A percentile compares a stretch with the other conserved stretches of the same genome.
These are phyloP conservation scores for Microcebus lehilahytsara DNA, from an alignment of 2,113 vertebrate species.

Conservation along the genomic window DNA sequence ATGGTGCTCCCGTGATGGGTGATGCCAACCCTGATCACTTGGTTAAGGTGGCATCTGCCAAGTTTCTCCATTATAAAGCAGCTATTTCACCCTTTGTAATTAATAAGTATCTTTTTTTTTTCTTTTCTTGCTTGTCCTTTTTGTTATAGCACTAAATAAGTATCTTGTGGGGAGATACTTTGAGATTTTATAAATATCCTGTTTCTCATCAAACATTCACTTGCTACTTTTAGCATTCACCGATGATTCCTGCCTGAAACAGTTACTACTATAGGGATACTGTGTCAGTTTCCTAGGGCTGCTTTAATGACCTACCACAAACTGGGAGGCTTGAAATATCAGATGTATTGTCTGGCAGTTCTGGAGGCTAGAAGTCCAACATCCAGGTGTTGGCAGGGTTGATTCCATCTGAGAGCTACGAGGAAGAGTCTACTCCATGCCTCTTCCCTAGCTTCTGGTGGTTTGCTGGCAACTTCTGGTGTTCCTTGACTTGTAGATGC, in stretches of 20 bases:
- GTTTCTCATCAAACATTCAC: neutral
- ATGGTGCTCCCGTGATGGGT: rapidly evolving
- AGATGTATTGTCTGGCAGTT: neutral
- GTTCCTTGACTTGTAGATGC: rapidly evolving
- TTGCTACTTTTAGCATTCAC: neutral
- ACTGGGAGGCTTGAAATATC: neutral
- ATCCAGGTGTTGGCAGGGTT: no score
- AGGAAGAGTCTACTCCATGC: no score
- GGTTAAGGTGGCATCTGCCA: neutral
- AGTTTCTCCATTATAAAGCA: neutral
- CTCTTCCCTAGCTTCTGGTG: no score
- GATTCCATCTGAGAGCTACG: neutral
- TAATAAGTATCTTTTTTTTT: neutral
- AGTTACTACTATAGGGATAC: neutral
- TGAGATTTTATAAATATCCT: neutral
- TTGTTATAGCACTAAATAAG: neutral
- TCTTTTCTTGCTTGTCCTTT: no score
- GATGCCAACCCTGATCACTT: no score
- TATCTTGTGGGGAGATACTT: neutral
- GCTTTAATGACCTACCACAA: no score
- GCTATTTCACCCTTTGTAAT: neutral
- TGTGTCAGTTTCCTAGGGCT: neutral
- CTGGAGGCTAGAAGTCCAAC: neutral
- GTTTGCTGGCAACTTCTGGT: no score
- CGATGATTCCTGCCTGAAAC: neutral